Conservation (phyloP, 37 sponge, comb jelly and placozoan species). For the Hormiphora californensis region DNA sequence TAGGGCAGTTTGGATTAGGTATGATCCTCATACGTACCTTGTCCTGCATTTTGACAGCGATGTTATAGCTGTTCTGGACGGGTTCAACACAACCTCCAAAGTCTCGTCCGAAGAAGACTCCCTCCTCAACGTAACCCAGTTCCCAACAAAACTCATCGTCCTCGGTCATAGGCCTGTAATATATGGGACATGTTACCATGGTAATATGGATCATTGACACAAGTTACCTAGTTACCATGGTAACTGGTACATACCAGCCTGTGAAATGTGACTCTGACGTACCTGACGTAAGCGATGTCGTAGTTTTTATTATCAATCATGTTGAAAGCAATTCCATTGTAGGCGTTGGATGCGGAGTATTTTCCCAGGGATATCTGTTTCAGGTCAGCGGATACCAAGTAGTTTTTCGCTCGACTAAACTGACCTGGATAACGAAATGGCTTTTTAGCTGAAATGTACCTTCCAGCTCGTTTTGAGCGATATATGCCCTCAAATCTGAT, state of each 20-base stretch:
- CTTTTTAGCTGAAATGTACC: neutral
- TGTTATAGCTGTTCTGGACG: neutral
- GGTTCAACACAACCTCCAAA: neutral
- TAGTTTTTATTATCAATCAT: slow-evolving; percentile 38
- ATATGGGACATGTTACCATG: neutral
- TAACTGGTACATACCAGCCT: neutral
- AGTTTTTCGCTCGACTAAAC: slow-evolving; percentile 23
- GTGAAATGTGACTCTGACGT: neutral
- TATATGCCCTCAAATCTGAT: too few relatives aligned
- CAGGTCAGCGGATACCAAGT: neutral
- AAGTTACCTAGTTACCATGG: neutral
- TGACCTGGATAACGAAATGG: neutral
- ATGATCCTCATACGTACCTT: neutral
- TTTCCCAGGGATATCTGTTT: slow-evolving; percentile 13
- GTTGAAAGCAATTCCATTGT: slow-evolving; percentile 42
- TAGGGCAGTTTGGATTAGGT: neutral
- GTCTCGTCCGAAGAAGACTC: neutral
- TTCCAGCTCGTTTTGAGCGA: too few relatives aligned
- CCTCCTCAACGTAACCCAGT: neutral
- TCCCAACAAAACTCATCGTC: neutral
- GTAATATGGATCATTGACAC: too few relatives aligned
- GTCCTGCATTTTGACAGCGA: neutral
- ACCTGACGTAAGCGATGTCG: slow-evolving; percentile 47
- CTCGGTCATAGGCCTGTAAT: neutral
- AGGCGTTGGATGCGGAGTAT: slow-evolving; percentile 9